Conservation (phyloP, 2,113 vertebrate genomes). For the Aphyosemion australe region DNA sequence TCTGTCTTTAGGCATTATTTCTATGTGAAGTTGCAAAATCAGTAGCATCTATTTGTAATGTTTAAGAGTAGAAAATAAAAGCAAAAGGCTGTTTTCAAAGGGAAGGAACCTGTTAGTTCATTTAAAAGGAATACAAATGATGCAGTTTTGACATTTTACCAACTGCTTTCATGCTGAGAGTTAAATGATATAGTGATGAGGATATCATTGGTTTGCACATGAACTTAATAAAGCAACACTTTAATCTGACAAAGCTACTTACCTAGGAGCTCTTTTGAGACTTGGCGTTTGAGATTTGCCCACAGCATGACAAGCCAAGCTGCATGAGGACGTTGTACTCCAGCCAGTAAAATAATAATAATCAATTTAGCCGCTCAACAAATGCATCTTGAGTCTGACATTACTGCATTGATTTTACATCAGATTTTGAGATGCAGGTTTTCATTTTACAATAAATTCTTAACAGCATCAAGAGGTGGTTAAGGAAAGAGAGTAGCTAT, state of each 20-base stretch:
- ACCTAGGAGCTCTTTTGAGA: neutral
- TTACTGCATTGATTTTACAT: too few species aligned
- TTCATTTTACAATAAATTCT: too few species aligned
- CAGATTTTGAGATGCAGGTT: too few species aligned
- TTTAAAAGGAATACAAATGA: neutral
- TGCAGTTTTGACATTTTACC: neutral
- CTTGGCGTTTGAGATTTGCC: too few species aligned
- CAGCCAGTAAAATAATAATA: too few species aligned
- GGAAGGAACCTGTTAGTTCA: neutral
- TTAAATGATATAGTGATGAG: neutral
- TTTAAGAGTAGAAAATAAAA: neutral
- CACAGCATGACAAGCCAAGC: neutral
- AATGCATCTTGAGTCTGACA: too few species aligned
- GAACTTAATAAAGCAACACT: neutral
- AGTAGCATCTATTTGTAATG: neutral
- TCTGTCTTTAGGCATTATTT: slow-evolving; percentile 6
- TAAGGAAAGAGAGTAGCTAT: too few species aligned
- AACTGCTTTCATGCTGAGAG: neutral
- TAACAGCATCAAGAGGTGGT: too few species aligned
- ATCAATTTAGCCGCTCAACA: too few species aligned
- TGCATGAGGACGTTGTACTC: neutral
- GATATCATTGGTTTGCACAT: neutral
- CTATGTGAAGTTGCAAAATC: slow-evolving; percentile 11
- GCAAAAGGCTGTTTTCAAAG: neutral
- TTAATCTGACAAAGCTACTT: neutral